Percentiles rank a stretch among this genome's conserved stretches.
These are phyloP conservation scores for Heteromurus nitidus DNA, from an alignment of 2,888 invertebrate genomes.

Conservation along the genomic window DNA sequence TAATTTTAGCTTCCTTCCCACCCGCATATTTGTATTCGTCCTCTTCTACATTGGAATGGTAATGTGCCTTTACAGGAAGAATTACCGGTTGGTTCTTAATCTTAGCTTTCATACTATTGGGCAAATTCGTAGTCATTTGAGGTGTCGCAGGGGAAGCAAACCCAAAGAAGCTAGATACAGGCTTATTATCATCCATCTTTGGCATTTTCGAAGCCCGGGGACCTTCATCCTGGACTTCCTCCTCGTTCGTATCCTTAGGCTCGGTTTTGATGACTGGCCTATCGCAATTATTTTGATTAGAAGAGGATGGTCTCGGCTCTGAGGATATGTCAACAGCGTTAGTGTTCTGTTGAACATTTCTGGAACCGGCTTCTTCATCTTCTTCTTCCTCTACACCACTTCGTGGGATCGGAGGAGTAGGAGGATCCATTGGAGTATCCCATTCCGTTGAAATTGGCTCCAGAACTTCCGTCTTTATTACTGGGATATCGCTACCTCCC, in stretches of 20 bases:
- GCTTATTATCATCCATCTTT: too few relatives aligned
- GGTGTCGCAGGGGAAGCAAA: slow-evolving; percentile 34
- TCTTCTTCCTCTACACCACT: neutral
- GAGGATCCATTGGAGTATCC: neutral
- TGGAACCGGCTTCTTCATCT: neutral
- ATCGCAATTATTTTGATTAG: too few relatives aligned
- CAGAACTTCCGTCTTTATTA: neutral
- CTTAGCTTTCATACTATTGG: slow-evolving; percentile 27
- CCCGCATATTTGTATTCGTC: slow-evolving; percentile 66
- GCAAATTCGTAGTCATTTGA: neutral
- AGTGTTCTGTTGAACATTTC: too few relatives aligned
- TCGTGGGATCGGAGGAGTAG: slow-evolving; percentile 29
- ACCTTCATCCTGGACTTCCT: neutral
- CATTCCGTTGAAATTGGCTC: neutral
- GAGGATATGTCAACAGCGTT: neutral
- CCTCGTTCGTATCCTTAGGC: neutral
- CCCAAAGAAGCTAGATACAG: too few relatives aligned
- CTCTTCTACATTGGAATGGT: slow-evolving; percentile 58
- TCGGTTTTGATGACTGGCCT: neutral
- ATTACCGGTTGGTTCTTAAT: slow-evolving; percentile 12
- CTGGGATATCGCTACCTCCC: too few relatives aligned
- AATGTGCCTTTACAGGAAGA: slow-evolving; percentile 66
- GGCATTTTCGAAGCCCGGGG: slow-evolving; percentile 50
- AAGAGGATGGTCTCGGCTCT: too few relatives aligned
- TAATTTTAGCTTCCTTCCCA: slow-evolving; percentile 18